Evolutionary conservation across 2,888 invertebrate genomes (phyloP).

Genomic region (Hetaerina titia): DNA sequence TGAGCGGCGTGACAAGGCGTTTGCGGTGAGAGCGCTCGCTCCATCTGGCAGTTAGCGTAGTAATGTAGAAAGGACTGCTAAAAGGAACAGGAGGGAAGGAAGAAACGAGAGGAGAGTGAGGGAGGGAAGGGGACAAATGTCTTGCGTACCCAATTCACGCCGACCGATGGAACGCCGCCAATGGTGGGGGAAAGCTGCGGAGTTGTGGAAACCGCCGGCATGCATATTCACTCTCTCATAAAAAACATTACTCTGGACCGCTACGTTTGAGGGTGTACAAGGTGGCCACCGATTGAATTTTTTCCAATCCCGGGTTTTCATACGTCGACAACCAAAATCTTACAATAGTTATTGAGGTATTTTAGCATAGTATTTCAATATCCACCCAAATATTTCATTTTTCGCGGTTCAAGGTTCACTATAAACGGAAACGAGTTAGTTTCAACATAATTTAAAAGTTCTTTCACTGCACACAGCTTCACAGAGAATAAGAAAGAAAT

Average conservation of each 20-base stretch:
- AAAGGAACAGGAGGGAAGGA: neutral
- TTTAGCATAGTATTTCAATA: too few relatives aligned
- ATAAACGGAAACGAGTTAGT: too few relatives aligned
- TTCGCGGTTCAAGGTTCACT: too few relatives aligned
- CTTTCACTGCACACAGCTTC: too few relatives aligned
- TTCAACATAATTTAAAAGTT: too few relatives aligned
- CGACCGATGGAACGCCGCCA: neutral
- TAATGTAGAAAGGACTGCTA: neutral
- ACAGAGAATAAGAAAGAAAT: too few relatives aligned
- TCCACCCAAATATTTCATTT: too few relatives aligned
- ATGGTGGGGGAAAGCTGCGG: neutral
- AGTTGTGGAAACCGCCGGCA: neutral
- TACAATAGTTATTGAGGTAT: too few relatives aligned
- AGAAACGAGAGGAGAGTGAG: neutral
- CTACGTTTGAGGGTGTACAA: neutral
- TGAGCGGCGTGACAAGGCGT: constrained; percentile 22
- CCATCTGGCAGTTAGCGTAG: constrained; percentile 29
- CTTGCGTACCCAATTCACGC: neutral
- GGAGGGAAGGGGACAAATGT: neutral
- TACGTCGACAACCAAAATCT: too few relatives aligned
- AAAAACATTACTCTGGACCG: neutral
- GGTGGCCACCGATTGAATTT: neutral
- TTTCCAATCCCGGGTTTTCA: neutral
- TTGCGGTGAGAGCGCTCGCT: neutral
- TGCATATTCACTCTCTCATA: neutral